phyloP scores from a whole-genome alignment of 2,797 vertebrate species.

The Sebastes oblongus region DNA sequence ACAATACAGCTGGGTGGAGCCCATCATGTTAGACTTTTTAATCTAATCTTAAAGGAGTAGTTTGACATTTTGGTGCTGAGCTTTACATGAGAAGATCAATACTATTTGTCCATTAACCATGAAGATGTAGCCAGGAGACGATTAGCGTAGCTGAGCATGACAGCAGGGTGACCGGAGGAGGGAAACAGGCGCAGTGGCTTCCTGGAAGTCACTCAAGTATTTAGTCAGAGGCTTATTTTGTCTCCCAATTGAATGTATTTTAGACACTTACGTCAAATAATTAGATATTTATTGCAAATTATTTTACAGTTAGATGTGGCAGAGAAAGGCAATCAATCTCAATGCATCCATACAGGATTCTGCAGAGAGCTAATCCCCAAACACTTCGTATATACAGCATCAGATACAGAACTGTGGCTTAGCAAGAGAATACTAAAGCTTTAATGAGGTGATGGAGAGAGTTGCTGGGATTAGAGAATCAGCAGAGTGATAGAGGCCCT shows the following conservation, averaged over 20 bases:
- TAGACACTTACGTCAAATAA: not conserved
- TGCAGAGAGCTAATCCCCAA: not conserved
- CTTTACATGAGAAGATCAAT: not conserved
- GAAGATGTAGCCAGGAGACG: not conserved
- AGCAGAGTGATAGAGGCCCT: not conserved
- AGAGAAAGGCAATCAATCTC: not conserved
- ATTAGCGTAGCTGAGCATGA: not conserved
- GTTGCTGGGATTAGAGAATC: not conserved
- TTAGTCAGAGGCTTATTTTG: not conserved
- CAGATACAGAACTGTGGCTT: not conserved
- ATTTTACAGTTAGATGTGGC: not conserved
- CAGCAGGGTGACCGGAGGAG: not conserved
- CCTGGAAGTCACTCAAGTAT: not conserved
- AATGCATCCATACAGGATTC: not conserved
- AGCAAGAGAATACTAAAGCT: not conserved
- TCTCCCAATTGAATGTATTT: not conserved
- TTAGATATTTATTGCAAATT: not conserved
- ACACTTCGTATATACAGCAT: not conserved
- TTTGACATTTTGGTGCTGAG: not conserved
- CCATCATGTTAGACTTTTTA: not conserved
- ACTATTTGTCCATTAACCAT: not conserved
- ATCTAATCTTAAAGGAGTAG: not conserved
- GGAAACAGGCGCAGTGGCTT: not conserved
- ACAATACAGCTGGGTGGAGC: not conserved
- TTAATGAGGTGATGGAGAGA: not conserved